phyloP scores from a whole-genome alignment of 2,113 vertebrate species.

The Mastomys natalensis region DNA sequence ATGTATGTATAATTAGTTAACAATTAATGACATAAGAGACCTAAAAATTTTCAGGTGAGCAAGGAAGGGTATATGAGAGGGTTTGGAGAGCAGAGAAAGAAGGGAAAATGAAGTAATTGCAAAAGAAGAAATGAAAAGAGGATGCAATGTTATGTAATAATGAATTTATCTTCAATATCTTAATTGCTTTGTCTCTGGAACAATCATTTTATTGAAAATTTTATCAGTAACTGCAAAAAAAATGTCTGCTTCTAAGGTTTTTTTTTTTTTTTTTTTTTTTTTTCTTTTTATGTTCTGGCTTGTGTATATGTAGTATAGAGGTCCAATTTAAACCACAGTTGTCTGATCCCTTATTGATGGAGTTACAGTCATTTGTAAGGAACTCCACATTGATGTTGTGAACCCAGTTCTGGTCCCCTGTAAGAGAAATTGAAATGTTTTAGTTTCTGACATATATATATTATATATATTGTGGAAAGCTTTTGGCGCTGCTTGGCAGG shows the following conservation, averaged over 20 bases:
- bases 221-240: conserved; percentile 44
- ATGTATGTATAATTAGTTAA: not conserved
- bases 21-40: not conserved
- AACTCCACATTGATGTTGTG: not conserved
- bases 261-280: too few species aligned
- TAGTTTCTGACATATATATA: too few species aligned
- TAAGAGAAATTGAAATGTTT: too few species aligned
- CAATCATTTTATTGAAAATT: conserved; percentile 56
- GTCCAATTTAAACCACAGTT: not conserved
- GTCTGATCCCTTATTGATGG: not conserved
- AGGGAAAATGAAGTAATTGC: not conserved
- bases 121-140: not conserved
- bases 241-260: too few species aligned
- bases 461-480: too few species aligned
- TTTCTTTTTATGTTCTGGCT: not conserved
- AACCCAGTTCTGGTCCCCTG: not conserved
- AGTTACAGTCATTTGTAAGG: not conserved
- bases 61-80: not conserved
- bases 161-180: conserved; percentile 17
- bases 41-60: not conserved
- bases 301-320: too few species aligned
- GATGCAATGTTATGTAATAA: not conserved
- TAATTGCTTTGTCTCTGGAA: not conserved
- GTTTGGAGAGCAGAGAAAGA: not conserved
- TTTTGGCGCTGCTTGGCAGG: too few species aligned